These are phyloP conservation scores for Chamaedrilus cognettii DNA, from an alignment of 2,888 invertebrate species.

Conservation along the genomic window DNA sequence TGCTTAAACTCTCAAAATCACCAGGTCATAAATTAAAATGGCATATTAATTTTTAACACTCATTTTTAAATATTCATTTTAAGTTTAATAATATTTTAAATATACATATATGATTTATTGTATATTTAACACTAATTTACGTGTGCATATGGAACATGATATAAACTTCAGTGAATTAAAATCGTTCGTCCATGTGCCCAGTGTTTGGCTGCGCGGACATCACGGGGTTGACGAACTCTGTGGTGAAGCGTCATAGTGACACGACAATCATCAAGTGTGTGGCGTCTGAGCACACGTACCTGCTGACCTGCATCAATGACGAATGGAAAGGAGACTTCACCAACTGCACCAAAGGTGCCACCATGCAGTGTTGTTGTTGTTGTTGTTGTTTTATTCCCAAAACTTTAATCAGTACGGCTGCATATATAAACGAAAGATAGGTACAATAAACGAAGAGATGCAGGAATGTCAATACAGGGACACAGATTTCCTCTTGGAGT, in stretches of 20 bases:
- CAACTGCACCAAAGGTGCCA: constrained; percentile 20
- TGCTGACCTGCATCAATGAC: constrained; percentile 10
- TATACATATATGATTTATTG: too few species aligned
- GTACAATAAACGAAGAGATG: too few species aligned
- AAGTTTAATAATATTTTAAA: background rate
- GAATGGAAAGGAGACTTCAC: constrained; percentile 15
- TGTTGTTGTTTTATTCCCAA: background rate
- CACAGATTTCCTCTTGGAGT: too few species aligned
- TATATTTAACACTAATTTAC: too few species aligned
- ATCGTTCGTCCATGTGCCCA: background rate
- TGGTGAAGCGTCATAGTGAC: constrained; percentile 10
- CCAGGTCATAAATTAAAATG: background rate
- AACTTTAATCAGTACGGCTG: too few species aligned
- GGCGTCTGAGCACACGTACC: constrained; percentile 1
- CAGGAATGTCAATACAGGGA: too few species aligned
- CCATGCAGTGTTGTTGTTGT: too few species aligned
- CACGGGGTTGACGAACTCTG: background rate
- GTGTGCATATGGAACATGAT: too few species aligned
- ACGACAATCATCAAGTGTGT: constrained; percentile 12
- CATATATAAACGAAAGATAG: too few species aligned
- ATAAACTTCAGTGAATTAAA: too few species aligned
- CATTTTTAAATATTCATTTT: background rate
- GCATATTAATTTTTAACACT: background rate
- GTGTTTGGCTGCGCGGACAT: constrained; percentile 16
- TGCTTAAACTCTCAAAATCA: too few species aligned